Base-by-base conservation (phyloP, 2,888 invertebrate genomes). In the Dicycla oo region DNA sequence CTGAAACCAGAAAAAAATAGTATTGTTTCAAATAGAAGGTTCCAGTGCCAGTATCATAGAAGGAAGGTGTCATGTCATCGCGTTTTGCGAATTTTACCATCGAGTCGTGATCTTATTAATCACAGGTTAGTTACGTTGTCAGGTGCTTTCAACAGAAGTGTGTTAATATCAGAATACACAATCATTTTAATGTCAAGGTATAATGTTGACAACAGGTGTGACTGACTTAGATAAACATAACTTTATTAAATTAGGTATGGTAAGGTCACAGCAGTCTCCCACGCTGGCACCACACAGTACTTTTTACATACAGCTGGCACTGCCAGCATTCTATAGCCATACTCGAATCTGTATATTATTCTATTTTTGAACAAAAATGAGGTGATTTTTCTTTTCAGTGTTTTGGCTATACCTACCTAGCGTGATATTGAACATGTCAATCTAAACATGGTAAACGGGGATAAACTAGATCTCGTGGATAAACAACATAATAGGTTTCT, bases 1-100 rank as follows among this genome's bases (percentile, higher is more conserved):
- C 97, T 96, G 89, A 77, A 94, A 73, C 15, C 49, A 73, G 8
- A 65, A 53, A 1, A 45, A 34, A 34, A 75, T 26, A 23, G 3
- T 26, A 18, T 40, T 47, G 15, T 49, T 23, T 2, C 11, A n/a
- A 30, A 11, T 23, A 34, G 3, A 20, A 26, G 13, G n/a, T n/a
- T n/a, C n/a, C n/a, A n/a, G 15, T 69, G 11, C 0, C 30, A 30
- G 18, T 23, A 40, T 23, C 23, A 10, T 40, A 23, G 2, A n/a
- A n/a, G n/a, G n/a, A n/a, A n/a, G 49, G 10, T 26, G 13, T 45
- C 7, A 26, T 30, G 11, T 8, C 30, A 66, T 30, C 34, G 45
- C 6, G 4, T 43, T 23, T 47, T 20, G 3, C 11, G 0, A 34
- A 6, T 11, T 30, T 53, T 38, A 26, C n/a, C 2, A 10, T 26